Evolutionary conservation across 2,888 invertebrate species (phyloP), one percentile per base, ranked within the genome.

Genomic region (Drosophila monieri): DNA sequence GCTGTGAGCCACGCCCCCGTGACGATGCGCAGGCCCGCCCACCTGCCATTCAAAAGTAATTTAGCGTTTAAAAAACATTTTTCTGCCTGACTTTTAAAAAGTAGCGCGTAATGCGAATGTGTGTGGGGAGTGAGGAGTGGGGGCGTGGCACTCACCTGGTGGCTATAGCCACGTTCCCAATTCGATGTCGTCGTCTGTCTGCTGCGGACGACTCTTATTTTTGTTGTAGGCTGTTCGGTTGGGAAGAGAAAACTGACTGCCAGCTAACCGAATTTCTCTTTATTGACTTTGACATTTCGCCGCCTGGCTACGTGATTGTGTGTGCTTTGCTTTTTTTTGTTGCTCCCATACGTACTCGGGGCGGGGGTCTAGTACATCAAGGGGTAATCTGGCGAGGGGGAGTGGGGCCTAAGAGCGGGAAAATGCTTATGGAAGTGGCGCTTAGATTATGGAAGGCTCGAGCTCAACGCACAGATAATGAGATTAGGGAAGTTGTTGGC

Each of bases 61-160:
- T 85, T 86, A 88, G 79, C 80, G 87, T 85, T 81, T 86, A 84
- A 86, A 84, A 88, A 85, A 80, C 76, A 88, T 85, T 86, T 80
- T 77, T 88, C 75, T 79, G 88, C 88, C 79, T 77, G 85, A 79
- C 79, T 85, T 76, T 86, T 78, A 80, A 77, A 86, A 77, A 78
- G 60, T 85, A 73, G 73, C 81, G 72, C 77, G 76, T 85, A 80
- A 78, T 87, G 78, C 62, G 75, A 47, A 55, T 67, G 55, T 62
- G 43, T 68, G 47, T 9, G 54, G 30, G 35, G 37, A 30, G 49
- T n/a, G 44, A 37, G 35, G 44, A 37, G 35, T 15, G 58, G 1
- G 23, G 48, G 52, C 48, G 69, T 74, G 67, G 30, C 77, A 75
- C 86, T 80, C 86, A 80, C 87, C 87, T 86, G 80, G 54, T 69